phyloP scores from a whole-genome alignment of 2,888 invertebrate genomes.

The Hipparchia semele region DNA sequence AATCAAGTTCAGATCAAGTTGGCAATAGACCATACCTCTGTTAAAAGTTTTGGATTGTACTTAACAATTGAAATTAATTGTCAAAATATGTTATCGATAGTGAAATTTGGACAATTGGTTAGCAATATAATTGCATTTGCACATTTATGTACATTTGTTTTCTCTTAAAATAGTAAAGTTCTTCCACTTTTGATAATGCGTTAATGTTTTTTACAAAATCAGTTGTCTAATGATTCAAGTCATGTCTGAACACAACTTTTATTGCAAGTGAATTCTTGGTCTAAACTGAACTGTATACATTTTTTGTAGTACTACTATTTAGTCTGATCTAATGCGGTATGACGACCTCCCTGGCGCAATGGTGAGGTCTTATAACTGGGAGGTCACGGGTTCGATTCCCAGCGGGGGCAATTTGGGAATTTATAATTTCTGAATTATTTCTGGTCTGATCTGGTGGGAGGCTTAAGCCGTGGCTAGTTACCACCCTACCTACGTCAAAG shows the following conservation, averaged over 20 bases:
- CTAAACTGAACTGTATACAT: not conserved
- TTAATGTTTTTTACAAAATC: slow-evolving; percentile 12
- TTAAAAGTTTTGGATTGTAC: slow-evolving; percentile 41
- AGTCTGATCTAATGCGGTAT: not conserved
- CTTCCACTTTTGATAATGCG: slow-evolving; percentile 13
- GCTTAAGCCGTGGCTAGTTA: no score
- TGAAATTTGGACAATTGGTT: slow-evolving; percentile 40
- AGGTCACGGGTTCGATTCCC: no score
- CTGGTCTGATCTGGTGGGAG: no score
- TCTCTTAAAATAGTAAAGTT: slow-evolving; percentile 3
- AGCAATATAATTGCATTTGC: slow-evolving; percentile 34
- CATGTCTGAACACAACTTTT: not conserved
- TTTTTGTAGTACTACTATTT: not conserved
- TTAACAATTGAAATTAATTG: slow-evolving; percentile 44
- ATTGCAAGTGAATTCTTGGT: not conserved
- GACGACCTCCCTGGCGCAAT: no score
- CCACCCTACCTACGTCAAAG: no score
- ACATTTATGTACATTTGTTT: slow-evolving; percentile 9
- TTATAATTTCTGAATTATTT: no score
- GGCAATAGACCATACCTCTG: slow-evolving; percentile 29
- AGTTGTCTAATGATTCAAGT: slow-evolving; percentile 39
- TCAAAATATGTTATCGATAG: slow-evolving; percentile 36
- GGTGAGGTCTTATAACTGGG: no score
- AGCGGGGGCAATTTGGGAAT: no score
- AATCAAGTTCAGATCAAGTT: slow-evolving; percentile 47